Conservation (phyloP, 2,797 vertebrate genomes). For the Fistularia tabacaria region DNA sequence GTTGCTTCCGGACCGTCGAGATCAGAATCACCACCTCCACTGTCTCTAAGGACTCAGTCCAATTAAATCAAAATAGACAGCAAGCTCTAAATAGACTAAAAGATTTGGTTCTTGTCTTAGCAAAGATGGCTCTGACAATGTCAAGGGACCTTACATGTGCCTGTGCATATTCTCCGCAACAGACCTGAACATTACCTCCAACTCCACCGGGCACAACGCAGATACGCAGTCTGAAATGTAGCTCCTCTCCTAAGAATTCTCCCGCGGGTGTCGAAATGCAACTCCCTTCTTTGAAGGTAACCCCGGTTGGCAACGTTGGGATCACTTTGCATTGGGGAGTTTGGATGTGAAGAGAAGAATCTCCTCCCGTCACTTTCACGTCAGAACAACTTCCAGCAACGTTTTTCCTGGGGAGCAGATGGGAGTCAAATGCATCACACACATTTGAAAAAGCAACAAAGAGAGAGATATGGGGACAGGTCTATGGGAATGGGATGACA, state of each 20-base stretch:
- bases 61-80: conserved; percentile 39
- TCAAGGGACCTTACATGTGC: conserved; percentile 15
- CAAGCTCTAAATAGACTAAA: conserved; percentile 37
- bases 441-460: not conserved
- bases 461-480: not conserved
- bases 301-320: conserved; percentile 75
- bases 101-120: conserved; percentile 10
- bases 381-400: conserved; percentile 50
- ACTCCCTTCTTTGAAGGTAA: conserved; percentile 77
- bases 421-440: not conserved
- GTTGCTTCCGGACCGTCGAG: conserved; percentile 8
- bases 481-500: too few species aligned
- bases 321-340: conserved; percentile 52
- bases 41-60: conserved; percentile 37
- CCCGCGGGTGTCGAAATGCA: conserved; percentile 69
- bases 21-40: conserved; percentile 32
- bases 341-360: conserved; percentile 63
- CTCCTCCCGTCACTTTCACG: conserved; percentile 65
- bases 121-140: conserved; percentile 8
- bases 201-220: conserved; percentile 32
- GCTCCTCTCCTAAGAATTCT: conserved; percentile 66
- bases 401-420: conserved; percentile 55
- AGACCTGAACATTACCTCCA: conserved; percentile 36
- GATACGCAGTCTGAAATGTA: conserved; percentile 80
- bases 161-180: conserved; percentile 12